These are phyloP conservation scores for Polydrusus tereticollis DNA, from an alignment of 2,888 invertebrate species.

Conservation along the genomic window DNA sequence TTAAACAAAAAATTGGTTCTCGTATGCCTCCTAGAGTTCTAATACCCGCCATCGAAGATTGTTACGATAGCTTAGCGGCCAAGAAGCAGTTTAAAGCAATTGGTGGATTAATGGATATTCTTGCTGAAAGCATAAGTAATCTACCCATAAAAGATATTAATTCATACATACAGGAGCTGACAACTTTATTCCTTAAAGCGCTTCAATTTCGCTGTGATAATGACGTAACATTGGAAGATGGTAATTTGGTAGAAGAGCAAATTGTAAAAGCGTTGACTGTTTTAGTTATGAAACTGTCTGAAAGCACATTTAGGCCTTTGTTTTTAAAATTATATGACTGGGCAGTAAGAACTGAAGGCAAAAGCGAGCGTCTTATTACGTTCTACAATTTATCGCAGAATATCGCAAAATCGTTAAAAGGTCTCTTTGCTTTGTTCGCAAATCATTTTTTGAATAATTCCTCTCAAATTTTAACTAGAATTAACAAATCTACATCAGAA, in stretches of 20 bases:
- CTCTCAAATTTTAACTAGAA: constrained; percentile 77
- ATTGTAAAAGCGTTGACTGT: constrained; percentile 83
- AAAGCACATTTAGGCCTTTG: constrained; percentile 89
- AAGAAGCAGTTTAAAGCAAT: constrained; percentile 74
- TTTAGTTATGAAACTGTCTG: constrained; percentile 89
- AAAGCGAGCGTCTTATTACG: constrained; percentile 79
- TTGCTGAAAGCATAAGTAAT: constrained; percentile 79
- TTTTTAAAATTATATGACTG: constrained; percentile 90
- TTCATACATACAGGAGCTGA: constrained; percentile 76
- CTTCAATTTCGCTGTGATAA: constrained; percentile 77
- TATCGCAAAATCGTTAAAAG: constrained; percentile 86
- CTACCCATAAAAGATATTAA: constrained; percentile 75
- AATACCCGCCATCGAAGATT: constrained; percentile 79
- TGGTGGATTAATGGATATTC: constrained; percentile 80
- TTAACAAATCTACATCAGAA: constrained; percentile 74
- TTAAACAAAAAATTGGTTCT: constrained; percentile 77
- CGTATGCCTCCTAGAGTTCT: constrained; percentile 81
- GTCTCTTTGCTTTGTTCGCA: constrained; percentile 91
- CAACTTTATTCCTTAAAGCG: constrained; percentile 80
- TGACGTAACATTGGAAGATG: constrained; percentile 64
- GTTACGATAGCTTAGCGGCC: constrained; percentile 74
- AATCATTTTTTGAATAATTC: constrained; percentile 87
- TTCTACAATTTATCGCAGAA: constrained; percentile 86
- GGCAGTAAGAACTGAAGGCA: constrained; percentile 76
- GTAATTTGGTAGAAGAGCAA: constrained; percentile 78